These are phyloP conservation scores for Rhagium mordax DNA, from an alignment of 2,888 invertebrate genomes.

Conservation along the genomic window DNA sequence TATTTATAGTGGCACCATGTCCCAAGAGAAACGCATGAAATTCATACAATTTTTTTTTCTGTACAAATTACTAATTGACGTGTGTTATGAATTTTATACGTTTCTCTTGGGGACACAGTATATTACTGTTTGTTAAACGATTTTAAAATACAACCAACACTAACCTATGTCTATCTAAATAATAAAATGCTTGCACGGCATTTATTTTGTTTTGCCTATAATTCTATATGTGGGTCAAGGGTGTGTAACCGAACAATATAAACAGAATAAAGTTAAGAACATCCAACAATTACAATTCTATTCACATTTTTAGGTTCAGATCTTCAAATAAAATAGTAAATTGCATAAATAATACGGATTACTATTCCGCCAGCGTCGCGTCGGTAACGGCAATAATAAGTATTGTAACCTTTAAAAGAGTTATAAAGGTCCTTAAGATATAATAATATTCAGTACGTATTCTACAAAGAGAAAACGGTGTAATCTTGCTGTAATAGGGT, in stretches of 20 bases:
- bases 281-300: constrained; percentile 7
- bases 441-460: not conserved
- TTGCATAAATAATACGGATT: not conserved
- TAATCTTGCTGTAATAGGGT: not conserved
- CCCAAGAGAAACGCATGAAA: too few relatives aligned
- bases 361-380: not conserved
- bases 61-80: too few relatives aligned
- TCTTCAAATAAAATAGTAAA: constrained; percentile 10
- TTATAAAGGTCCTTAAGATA: not conserved
- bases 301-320: constrained; percentile 5
- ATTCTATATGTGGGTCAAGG: constrained; percentile 6
- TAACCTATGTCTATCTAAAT: not conserved
- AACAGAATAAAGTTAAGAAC: not conserved
- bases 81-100: too few relatives aligned
- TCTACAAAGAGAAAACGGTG: not conserved
- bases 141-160: not conserved
- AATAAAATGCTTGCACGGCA: not conserved
- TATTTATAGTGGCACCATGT: too few relatives aligned
- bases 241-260: not conserved
- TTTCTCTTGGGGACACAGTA: too few relatives aligned
- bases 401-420: not conserved
- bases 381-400: not conserved
- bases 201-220: not conserved
- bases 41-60: too few relatives aligned
- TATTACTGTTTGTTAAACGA: not conserved